Base-by-base conservation (phyloP, 2,113 vertebrate species). In the Lophura nycthemera region DNA sequence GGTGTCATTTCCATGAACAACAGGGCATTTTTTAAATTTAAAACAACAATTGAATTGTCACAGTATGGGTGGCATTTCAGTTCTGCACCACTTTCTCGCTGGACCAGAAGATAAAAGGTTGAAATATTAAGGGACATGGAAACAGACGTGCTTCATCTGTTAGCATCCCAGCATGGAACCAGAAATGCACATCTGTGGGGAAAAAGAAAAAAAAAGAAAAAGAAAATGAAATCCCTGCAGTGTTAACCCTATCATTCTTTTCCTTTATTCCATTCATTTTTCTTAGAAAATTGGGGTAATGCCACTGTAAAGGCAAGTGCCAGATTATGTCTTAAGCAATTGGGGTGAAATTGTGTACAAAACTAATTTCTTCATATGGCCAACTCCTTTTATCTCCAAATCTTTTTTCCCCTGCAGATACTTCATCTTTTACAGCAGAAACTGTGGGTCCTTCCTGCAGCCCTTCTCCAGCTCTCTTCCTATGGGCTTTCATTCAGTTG, bases 1-100 rank as follows among this genome's bases (percentile, higher is more conserved):
- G 36, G 69, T 84, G 56, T 94, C 88, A 32, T 94, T 95, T 95
- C 78, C 50, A 30, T 77, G 93, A 97, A 90, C 89, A 80, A 88
- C 56, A 20, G 43, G 84, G 64, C 36, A 29, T 86, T 92, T 95
- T 90, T 79, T 34, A 96, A 95, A 86, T 38, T 86, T 91, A 93
- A 94, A 95, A 22, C 43, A 92, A 88, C 70, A 88, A 94, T 82
- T 91, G 64, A 93, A 90, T 78, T 89, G 72, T 73, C 70, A 86
- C 60, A 65, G 17, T 93, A 93, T 78, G 48, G 70, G 77, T 76
- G 83, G 43, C 65, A 79, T 90, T 93, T 95, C 88, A 67, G 87
- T 70, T 85, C 92, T 74, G 69, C 64, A 82, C 70, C 54, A 73
- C 50, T 94, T 97, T 93, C 47, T 74, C 61, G 64, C 40, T 90